These are phyloP conservation scores for Lagenorhynchus albirostris DNA, from an alignment of 2,113 vertebrate genomes.

Conservation along the genomic window DNA sequence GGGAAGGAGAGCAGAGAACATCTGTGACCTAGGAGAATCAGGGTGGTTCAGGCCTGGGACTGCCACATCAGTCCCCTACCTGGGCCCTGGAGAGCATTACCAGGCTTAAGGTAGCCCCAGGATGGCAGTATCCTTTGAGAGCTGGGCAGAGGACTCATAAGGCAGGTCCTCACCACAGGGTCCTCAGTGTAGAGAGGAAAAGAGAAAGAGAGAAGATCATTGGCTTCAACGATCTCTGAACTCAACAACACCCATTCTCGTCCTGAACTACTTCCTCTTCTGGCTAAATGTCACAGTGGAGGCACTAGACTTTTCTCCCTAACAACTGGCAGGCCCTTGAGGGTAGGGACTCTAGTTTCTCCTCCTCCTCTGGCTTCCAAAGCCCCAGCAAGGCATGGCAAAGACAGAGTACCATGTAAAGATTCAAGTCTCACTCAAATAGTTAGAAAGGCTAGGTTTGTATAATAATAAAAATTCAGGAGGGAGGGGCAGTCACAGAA, in stretches of 20 bases:
- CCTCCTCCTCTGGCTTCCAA: neutral
- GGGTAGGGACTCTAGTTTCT: neutral
- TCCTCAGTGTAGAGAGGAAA: neutral
- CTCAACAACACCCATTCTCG: neutral
- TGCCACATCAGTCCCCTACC: neutral
- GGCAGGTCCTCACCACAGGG: too few relatives aligned
- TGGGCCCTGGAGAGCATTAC: neutral
- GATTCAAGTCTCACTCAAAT: neutral
- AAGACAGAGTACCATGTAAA: neutral
- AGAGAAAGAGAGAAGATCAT: neutral
- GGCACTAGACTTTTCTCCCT: neutral
- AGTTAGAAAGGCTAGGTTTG: neutral
- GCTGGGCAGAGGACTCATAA: neutral
- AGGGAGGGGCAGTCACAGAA: neutral
- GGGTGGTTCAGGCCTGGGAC: neutral
- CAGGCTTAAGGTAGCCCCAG: neutral
- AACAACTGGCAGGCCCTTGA: neutral
- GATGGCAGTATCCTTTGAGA: neutral
- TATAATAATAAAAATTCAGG: neutral
- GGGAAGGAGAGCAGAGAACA: neutral
- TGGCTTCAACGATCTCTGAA: neutral
- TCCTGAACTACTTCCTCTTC: neutral
- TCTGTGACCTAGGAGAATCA: neutral
- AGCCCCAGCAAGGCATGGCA: fast-evolving
- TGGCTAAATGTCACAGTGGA: neutral